phyloP scores from a whole-genome alignment of 2,888 invertebrate genomes.

The Adela reaumurella region DNA sequence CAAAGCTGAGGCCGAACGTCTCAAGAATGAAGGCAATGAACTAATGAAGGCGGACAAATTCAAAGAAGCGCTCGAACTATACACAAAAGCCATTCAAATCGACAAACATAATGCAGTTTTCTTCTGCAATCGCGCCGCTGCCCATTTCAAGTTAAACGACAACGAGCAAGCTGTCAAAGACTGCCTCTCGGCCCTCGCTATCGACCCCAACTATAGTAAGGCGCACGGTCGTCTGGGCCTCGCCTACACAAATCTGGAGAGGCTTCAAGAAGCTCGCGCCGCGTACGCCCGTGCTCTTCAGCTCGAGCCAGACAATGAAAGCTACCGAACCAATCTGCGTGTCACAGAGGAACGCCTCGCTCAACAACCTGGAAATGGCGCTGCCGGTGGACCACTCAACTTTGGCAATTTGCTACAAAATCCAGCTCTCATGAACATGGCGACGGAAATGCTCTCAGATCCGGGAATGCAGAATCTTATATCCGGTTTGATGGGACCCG shows the following conservation, averaged over 20 bases:
- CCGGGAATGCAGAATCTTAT: slow-evolving; percentile 78
- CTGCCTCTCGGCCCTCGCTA: slow-evolving; percentile 81
- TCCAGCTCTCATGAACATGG: slow-evolving; percentile 80
- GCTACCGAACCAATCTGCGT: slow-evolving; percentile 82
- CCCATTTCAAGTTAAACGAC: slow-evolving; percentile 84
- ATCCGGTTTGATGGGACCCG: slow-evolving; percentile 51
- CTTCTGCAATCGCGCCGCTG: slow-evolving; percentile 96
- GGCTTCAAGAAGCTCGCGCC: slow-evolving; percentile 77
- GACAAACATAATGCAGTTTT: slow-evolving; percentile 90
- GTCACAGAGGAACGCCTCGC: slow-evolving; percentile 69
- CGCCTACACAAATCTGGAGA: slow-evolving; percentile 79
- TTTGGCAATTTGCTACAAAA: slow-evolving; percentile 70
- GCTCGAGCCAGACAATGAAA: slow-evolving; percentile 89
- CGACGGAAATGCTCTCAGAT: slow-evolving; percentile 79
- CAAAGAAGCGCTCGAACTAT: slow-evolving; percentile 77
- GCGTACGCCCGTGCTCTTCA: slow-evolving; percentile 86
- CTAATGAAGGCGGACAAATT: slow-evolving; percentile 83
- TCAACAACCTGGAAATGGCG: slow-evolving; percentile 7
- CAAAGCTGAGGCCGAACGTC: slow-evolving; percentile 70
- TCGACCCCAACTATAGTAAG: slow-evolving; percentile 92
- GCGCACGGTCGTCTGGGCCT: slow-evolving; percentile 91
- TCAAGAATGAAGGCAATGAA: slow-evolving; percentile 85
- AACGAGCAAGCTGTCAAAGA: slow-evolving; percentile 84
- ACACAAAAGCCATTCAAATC: slow-evolving; percentile 84
- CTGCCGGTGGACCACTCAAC: slow-evolving; percentile 45